Conservation (phyloP, 2,888 invertebrate species). For the Physocephala rufipes region DNA sequence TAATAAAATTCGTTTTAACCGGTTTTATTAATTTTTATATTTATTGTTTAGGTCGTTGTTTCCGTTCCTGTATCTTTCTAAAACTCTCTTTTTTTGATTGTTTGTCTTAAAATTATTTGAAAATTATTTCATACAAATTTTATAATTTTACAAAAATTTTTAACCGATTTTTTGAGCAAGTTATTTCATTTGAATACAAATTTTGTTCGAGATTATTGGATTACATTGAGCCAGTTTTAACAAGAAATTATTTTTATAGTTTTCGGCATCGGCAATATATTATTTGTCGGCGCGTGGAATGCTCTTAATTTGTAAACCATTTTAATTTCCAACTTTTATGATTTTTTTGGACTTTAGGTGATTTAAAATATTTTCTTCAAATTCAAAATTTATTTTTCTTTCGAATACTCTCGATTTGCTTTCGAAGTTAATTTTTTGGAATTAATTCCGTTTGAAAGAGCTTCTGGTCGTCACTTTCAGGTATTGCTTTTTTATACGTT, state of each 20-base stretch:
- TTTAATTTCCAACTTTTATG: not conserved
- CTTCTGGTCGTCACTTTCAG: too few species aligned
- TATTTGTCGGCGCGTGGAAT: not conserved
- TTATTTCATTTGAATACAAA: not conserved
- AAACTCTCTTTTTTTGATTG: too few species aligned
- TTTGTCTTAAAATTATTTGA: too few species aligned
- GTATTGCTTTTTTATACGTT: too few species aligned
- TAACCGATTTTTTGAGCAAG: conserved; percentile 6
- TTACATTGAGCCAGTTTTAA: not conserved
- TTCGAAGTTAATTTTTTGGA: too few species aligned
- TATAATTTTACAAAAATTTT: not conserved
- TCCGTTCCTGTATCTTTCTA: too few species aligned
- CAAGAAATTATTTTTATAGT: not conserved
- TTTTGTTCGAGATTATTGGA: not conserved
- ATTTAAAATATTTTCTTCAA: too few species aligned
- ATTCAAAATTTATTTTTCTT: too few species aligned
- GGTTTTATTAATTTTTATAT: conserved; percentile 19
- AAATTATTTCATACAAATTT: too few species aligned
- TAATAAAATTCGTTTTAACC: not conserved
- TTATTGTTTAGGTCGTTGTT: not conserved
- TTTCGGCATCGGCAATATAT: not conserved
- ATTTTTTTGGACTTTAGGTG: not conserved
- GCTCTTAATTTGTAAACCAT: not conserved
- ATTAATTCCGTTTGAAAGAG: too few species aligned
- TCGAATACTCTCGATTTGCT: too few species aligned